Evolutionary conservation across 2,113 vertebrate genomes (phyloP).

Genomic region (Melanostigma gelatinosum): DNA sequence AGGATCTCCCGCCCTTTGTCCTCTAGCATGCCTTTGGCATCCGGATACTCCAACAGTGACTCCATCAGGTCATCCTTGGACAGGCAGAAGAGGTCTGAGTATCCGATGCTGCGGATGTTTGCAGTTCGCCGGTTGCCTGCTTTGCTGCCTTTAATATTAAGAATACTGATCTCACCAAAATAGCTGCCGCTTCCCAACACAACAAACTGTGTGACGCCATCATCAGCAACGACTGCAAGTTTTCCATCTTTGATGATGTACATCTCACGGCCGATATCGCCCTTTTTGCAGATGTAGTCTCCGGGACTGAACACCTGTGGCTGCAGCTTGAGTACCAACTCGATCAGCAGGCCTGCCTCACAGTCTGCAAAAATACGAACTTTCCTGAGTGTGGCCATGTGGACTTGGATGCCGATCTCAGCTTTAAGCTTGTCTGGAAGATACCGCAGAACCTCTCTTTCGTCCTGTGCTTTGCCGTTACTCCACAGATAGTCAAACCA

Average conservation of each 20-base stretch:
- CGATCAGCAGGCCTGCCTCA: slow-evolving; percentile 94
- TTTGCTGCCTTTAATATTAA: slow-evolving; percentile 98
- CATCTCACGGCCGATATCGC: slow-evolving; percentile 98
- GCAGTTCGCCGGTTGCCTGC: slow-evolving; percentile 96
- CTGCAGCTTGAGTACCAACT: slow-evolving; percentile 93
- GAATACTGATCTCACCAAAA: slow-evolving; percentile 98
- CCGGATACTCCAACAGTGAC: slow-evolving; percentile 93
- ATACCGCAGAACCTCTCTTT: slow-evolving; percentile 92
- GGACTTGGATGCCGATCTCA: slow-evolving; percentile 96
- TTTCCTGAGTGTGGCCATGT: slow-evolving; percentile 95
- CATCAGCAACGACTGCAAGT: slow-evolving; percentile 96
- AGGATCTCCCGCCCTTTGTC: slow-evolving; percentile 96
- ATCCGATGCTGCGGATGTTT: slow-evolving; percentile 96
- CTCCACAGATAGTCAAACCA: slow-evolving; percentile 99
- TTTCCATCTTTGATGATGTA: slow-evolving; percentile 99
- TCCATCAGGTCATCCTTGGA: slow-evolving; percentile 99
- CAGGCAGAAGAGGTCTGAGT: slow-evolving; percentile 95
- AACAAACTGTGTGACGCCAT: slow-evolving; percentile 95
- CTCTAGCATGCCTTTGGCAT: slow-evolving; percentile 94
- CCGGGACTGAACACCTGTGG: slow-evolving; percentile 96
- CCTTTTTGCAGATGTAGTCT: slow-evolving; percentile 98
- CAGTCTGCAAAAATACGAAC: slow-evolving; percentile 97
- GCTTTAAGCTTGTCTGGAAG: slow-evolving; percentile 97
- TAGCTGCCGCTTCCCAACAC: slow-evolving; percentile 96
- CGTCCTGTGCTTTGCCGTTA: slow-evolving; percentile 95